phyloP scores from a whole-genome alignment of 1,140 invertebrate genomes.

The Caerostris extrusa region DNA sequence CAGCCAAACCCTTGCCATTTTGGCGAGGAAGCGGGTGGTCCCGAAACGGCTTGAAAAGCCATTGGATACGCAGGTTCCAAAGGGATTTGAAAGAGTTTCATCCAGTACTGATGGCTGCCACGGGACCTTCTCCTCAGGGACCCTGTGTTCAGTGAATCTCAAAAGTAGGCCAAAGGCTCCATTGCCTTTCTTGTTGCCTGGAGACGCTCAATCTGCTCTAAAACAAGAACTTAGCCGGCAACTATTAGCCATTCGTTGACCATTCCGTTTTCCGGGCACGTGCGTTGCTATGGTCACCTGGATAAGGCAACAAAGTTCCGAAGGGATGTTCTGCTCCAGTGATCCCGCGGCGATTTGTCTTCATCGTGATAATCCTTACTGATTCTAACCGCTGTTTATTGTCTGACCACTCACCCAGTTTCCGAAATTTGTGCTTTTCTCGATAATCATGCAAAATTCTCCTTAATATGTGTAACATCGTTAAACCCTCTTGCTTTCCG shows the following conservation, averaged over 20 bases:
- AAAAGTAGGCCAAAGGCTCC: constrained; percentile 69
- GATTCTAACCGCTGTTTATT: constrained; percentile 38
- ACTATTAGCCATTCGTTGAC: constrained; percentile 1
- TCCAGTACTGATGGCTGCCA: constrained; percentile 64
- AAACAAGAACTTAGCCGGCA: constrained; percentile 39
- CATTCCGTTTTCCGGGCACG: constrained; percentile 60
- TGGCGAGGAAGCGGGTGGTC: constrained; percentile 66
- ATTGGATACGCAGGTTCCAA: constrained; percentile 74
- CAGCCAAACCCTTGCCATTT: constrained; percentile 70
- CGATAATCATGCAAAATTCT: constrained; percentile 19
- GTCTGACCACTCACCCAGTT: constrained; percentile 42
- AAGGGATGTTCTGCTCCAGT: constrained; percentile 64
- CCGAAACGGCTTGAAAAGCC: constrained; percentile 75
- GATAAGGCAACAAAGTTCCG: constrained; percentile 59
- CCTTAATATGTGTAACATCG: background rate
- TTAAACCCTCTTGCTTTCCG: background rate
- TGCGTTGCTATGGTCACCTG: constrained; percentile 46
- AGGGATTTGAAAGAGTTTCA: constrained; percentile 72
- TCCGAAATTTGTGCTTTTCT: background rate
- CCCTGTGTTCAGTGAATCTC: background rate
- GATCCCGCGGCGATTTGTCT: constrained; percentile 54
- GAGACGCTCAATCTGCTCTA: constrained; percentile 43
- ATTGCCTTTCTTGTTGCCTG: constrained; percentile 66
- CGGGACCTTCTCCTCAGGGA: constrained; percentile 58
- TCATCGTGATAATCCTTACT: constrained; percentile 46